Evolutionary conservation across 2,888 invertebrate species (phyloP).

Genomic region (Orthosia cruda): DNA sequence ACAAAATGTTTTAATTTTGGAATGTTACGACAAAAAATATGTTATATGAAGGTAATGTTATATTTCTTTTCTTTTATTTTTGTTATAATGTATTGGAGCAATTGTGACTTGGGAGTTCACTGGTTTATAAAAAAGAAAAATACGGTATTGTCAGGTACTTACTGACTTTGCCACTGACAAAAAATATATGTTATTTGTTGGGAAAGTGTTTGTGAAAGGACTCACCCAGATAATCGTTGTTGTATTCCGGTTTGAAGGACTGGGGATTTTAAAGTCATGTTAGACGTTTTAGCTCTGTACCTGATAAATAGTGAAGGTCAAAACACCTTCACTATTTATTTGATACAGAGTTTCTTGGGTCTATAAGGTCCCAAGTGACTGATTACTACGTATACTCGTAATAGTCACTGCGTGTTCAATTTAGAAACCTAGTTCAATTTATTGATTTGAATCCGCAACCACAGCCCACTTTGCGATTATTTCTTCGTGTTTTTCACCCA

Average conservation of each 20-base stretch:
- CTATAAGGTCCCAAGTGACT: too few species aligned
- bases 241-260: background rate
- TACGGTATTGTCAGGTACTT: constrained; percentile 28
- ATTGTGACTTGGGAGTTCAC: constrained; percentile 25
- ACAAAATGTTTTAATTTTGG: constrained; percentile 70
- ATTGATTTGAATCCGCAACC: too few species aligned
- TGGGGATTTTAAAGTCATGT: background rate
- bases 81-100: constrained; percentile 33
- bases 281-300: background rate
- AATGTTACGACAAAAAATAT: constrained; percentile 48
- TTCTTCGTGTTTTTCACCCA: too few species aligned
- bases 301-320: background rate
- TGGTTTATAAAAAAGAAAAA: constrained; percentile 25
- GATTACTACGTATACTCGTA: too few species aligned
- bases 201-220: background rate
- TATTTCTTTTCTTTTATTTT: constrained; percentile 30
- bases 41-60: constrained; percentile 36
- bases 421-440: too few species aligned
- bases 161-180: background rate
- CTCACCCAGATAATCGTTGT: background rate
- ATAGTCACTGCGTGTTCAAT: too few species aligned
- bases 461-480: too few species aligned
- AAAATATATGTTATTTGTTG: background rate
- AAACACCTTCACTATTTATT: too few species aligned
- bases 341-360: background rate